Evolutionary conservation across 2,888 invertebrate genomes (phyloP).

Genomic region (Galerucella calmariensis): DNA sequence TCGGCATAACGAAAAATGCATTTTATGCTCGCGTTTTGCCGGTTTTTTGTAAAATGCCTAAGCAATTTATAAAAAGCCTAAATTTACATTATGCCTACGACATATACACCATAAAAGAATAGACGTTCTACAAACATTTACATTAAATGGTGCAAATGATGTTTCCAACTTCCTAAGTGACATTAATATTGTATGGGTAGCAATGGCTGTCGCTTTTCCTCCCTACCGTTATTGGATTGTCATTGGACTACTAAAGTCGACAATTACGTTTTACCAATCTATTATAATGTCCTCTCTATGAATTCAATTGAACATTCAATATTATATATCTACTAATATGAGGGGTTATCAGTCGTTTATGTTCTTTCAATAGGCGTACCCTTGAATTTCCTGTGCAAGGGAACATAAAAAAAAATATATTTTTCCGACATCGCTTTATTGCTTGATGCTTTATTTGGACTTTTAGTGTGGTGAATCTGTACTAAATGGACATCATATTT

Average conservation of each 20-base stretch:
- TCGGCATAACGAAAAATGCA: too few relatives aligned
- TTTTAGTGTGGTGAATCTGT: too few relatives aligned
- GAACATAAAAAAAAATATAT: background rate
- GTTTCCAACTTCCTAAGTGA: slow-evolving; percentile 18
- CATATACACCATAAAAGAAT: background rate
- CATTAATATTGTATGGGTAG: slow-evolving; percentile 41
- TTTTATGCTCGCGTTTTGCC: too few relatives aligned
- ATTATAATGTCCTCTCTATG: slow-evolving; percentile 51
- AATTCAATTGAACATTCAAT: slow-evolving; percentile 50
- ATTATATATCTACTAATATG: slow-evolving; percentile 38
- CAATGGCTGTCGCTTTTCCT: slow-evolving; percentile 37
- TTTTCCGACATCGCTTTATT: too few relatives aligned
- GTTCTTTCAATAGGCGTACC: background rate
- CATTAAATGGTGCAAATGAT: slow-evolving; percentile 33
- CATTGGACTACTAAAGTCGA: slow-evolving; percentile 52
- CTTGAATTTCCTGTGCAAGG: background rate
- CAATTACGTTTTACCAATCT: slow-evolving; percentile 53
- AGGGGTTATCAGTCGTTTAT: slow-evolving; percentile 26
- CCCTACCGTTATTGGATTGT: slow-evolving; percentile 42
- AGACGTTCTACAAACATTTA: slow-evolving; percentile 1
- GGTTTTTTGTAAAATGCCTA: too few relatives aligned
- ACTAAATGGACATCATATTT: too few relatives aligned
- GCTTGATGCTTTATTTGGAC: too few relatives aligned
- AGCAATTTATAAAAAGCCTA: too few relatives aligned
- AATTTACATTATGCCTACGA: too few relatives aligned